A percentile compares a stretch with the other conserved stretches of the same genome.
Evolutionary conservation across 2,888 invertebrate genomes (phyloP).

Genomic region (Pyrrhia umbra): DNA sequence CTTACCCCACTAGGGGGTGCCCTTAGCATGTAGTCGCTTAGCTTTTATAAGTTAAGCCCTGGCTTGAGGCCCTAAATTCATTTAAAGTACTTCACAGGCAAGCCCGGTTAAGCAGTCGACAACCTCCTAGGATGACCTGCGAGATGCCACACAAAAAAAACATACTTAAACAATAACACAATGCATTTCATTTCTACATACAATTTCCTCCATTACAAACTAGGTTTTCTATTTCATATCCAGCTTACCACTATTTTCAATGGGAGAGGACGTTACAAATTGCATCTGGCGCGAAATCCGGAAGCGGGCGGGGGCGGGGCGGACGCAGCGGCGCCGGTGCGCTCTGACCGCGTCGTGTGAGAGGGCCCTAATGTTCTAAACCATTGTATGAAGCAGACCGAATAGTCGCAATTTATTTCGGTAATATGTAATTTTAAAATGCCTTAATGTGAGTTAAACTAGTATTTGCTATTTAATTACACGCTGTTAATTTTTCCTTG

Average conservation of each 20-base stretch:
- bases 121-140: too few species aligned
- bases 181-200: conserved; percentile 20
- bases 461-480: too few species aligned
- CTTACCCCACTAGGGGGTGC: too few species aligned
- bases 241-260: conserved; percentile 49
- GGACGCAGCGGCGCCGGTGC: conserved; percentile 65
- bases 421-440: conserved; percentile 5
- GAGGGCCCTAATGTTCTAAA: conserved; percentile 50
- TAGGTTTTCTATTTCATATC: conserved; percentile 55
- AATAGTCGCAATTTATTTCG: conserved; percentile 13
- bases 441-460: too few species aligned
- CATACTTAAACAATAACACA: conserved; percentile 9
- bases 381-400: conserved; percentile 26
- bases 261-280: conserved; percentile 62
- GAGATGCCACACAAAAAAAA: too few species aligned
- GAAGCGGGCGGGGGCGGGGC: conserved; percentile 61
- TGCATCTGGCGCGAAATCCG: conserved; percentile 68
- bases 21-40: too few species aligned
- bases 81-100: too few species aligned
- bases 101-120: too few species aligned
- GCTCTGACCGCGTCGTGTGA: conserved; percentile 59
- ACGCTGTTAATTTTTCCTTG: too few species aligned
- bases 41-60: too few species aligned
- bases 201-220: conserved; percentile 48
- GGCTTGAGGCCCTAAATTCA: too few species aligned